Conservation (phyloP, 2,797 vertebrate genomes). For the Selene dorsalis region DNA sequence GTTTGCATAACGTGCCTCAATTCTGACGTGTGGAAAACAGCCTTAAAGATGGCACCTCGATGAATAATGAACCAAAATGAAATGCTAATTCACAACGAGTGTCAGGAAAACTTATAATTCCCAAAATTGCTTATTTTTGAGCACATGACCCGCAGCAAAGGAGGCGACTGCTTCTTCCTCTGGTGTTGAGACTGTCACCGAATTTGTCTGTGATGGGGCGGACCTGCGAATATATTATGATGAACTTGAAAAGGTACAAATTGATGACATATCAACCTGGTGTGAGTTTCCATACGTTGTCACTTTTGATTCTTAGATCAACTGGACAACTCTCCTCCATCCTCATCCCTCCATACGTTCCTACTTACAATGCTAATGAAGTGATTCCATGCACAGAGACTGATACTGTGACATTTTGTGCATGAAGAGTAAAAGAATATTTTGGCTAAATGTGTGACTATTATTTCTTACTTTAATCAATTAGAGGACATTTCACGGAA, state of each 20-base stretch:
- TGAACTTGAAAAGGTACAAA: conserved; percentile 28
- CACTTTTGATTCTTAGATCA: conserved; percentile 12
- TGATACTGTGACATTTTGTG: conserved; percentile 11
- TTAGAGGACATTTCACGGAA: conserved; percentile 6
- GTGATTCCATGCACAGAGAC: conserved; percentile 24
- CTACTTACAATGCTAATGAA: conserved; percentile 24
- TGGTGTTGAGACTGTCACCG: conserved; percentile 44
- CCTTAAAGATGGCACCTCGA: conserved; percentile 65
- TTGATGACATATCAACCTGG: not conserved
- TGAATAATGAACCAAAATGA: conserved; percentile 76
- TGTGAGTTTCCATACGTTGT: conserved; percentile 23
- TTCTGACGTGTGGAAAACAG: conserved; percentile 71
- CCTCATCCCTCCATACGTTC: conserved; percentile 1
- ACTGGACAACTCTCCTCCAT: conserved; percentile 13
- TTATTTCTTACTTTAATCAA: conserved; percentile 8
- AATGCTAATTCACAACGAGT: conserved; percentile 73
- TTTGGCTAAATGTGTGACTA: not conserved
- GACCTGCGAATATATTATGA: conserved; percentile 26
- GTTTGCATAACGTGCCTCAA: conserved; percentile 59
- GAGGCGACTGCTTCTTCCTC: conserved; percentile 38
- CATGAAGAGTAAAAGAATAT: conserved; percentile 26
- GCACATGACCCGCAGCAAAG: conserved; percentile 50
- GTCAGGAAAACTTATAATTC: conserved; percentile 66
- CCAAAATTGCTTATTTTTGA: conserved; percentile 70
- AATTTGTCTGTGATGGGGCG: conserved; percentile 31